Base-by-base conservation (phyloP, 2,113 vertebrate species). In the Meriones unguiculatus region DNA sequence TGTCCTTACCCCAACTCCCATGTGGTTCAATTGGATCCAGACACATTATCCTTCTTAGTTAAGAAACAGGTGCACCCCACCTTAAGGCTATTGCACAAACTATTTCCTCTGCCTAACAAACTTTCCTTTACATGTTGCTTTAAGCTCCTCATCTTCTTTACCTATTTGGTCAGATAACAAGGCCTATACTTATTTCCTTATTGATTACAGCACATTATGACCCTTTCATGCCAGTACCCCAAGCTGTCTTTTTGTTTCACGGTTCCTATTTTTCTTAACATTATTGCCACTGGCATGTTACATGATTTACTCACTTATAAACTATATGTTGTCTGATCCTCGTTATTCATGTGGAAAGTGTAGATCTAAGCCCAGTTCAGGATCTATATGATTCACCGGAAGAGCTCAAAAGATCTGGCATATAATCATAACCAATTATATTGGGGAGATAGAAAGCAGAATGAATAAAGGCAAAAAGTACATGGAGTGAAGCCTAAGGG, bases 211-310 rank as follows among this genome's bases (percentile, higher is more conserved):
- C 65, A 67, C 8, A 35, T 57, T 35, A 3, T 7, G 1, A 3
- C 46, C 1, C 3, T 7, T 30, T 94, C 67, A 62, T 41, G 8
- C 62, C 67, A 57, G 25, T 89, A 76, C 80, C 38, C 72, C 52
- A 59, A 11, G 70, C 28, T 76, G 46, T 18, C 65, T 91, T 86
- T n/a, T 5, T 78, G 25, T 32, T 90, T 8, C 87, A 38, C 28
- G 38, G 57, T 91, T 78, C 87, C 62, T 70, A n/a, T 82, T 86
- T 87, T 91, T 67, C 62, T 92, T 89, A 77, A 73, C 54, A 87
- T 7, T 2, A 6, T 73, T 78, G 54, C 22, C 12, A 82, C 28
- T 89, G 69, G 38, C 46, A 69, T 85, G 52, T 50, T 87, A 77
- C 13, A 70, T 75, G 38, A 89, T 54, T 90, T 62, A 59, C 35